phyloP scores from a whole-genome alignment of 1,140 invertebrate genomes.

The Apocrypta bakeri region DNA sequence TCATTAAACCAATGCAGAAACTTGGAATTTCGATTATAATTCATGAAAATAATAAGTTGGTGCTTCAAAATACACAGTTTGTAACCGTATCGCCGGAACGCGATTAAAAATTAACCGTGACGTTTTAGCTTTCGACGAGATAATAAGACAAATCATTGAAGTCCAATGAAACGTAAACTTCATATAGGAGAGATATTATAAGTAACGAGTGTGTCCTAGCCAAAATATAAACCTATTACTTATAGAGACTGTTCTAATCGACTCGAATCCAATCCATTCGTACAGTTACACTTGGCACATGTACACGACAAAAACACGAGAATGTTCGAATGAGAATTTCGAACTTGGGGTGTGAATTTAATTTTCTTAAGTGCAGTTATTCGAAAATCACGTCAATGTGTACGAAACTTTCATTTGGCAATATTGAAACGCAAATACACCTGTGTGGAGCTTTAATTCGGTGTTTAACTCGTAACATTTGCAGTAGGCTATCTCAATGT shows the following conservation, averaged over 20 bases:
- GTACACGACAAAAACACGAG: background rate
- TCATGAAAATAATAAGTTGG: too few relatives aligned
- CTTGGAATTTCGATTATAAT: too few relatives aligned
- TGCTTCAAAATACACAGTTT: too few relatives aligned
- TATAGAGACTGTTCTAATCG: conserved; percentile 36
- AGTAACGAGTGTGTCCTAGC: conserved; percentile 38
- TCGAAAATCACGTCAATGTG: background rate
- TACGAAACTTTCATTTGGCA: too few relatives aligned
- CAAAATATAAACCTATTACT: background rate
- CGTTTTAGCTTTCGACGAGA: background rate
- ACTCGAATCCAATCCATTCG: background rate
- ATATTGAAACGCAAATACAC: background rate
- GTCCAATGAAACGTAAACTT: conserved; percentile 11
- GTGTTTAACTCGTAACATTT: conserved; percentile 23
- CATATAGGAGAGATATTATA: conserved; percentile 46
- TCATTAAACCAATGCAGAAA: too few relatives aligned
- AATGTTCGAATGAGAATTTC: too few relatives aligned
- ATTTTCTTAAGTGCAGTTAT: background rate
- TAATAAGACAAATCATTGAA: background rate
- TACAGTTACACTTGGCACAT: background rate
- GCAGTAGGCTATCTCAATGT: background rate
- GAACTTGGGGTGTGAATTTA: background rate
- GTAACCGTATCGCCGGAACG: too few relatives aligned
- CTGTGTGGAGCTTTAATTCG: conserved; percentile 1
- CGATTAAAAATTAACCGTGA: background rate